Conservation (phyloP, 2,888 invertebrate genomes). For the Sinodicranocentrus sp. region DNA sequence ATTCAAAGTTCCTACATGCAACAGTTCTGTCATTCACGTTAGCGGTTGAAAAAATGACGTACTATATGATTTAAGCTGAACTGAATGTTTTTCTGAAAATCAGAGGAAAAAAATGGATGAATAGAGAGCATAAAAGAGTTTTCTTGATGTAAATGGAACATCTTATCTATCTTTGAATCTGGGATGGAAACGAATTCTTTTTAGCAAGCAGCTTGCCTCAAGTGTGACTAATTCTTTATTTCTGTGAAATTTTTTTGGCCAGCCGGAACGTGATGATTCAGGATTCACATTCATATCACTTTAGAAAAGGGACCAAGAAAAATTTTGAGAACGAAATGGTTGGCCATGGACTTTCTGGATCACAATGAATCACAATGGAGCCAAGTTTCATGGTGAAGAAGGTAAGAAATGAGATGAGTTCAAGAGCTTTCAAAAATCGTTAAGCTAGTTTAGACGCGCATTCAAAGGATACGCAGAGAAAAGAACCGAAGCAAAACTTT, state of each 20-base stretch:
- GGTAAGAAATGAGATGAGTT: conserved; percentile 62
- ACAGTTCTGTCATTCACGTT: conserved; percentile 1
- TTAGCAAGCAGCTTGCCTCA: conserved; percentile 48
- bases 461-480: not conserved
- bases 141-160: conserved; percentile 42
- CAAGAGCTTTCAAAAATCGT: conserved; percentile 47
- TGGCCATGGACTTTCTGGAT: conserved; percentile 62
- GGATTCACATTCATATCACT: conserved; percentile 47
- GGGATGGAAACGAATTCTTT: conserved; percentile 32
- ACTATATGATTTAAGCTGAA: not conserved
- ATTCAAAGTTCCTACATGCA: too few species aligned
- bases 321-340: conserved; percentile 70
- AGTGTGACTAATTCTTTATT: conserved; percentile 70
- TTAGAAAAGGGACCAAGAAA: conserved; percentile 61
- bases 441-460: conserved; percentile 29
- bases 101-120: not conserved
- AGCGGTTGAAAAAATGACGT: conserved; percentile 2
- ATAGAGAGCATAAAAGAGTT: conserved; percentile 3
- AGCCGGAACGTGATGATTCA: conserved; percentile 66
- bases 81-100: not conserved
- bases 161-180: conserved; percentile 56
- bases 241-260: conserved; percentile 64
- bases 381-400: conserved; percentile 64
- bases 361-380: conserved; percentile 54
- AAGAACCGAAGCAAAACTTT: conserved; percentile 57